Percentiles rank a stretch among this genome's conserved stretches.
Conservation (phyloP, 2,113 vertebrate genomes). For the Empidonax traillii region DNA sequence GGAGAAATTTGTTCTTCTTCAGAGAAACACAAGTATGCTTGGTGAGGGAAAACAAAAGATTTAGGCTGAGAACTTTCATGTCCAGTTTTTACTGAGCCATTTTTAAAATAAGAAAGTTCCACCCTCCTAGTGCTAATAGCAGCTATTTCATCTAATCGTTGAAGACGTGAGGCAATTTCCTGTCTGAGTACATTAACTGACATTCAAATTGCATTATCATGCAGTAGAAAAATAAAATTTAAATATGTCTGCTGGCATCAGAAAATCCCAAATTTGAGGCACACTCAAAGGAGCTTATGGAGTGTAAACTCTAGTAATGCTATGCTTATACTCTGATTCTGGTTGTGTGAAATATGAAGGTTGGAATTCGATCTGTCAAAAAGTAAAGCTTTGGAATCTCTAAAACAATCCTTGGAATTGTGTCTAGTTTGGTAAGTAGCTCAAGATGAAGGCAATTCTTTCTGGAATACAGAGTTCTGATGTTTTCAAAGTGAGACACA, state of each 20-base stretch:
- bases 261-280: background rate
- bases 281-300: background rate
- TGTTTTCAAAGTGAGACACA: background rate
- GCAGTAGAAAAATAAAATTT: background rate
- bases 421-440: background rate
- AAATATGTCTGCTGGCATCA: background rate
- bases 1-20: background rate
- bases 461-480: background rate
- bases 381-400: background rate
- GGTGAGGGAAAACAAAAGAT: background rate
- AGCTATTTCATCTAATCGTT: background rate
- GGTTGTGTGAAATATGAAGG: background rate
- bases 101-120: background rate
- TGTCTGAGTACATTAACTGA: background rate
- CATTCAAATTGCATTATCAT: background rate
- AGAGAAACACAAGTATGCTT: background rate
- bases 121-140: background rate
- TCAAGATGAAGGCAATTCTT: background rate
- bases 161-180: background rate
- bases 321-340: background rate
- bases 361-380: background rate
- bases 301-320: background rate
- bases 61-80: background rate
- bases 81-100: background rate
- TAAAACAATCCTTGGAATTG: background rate